Conservation (phyloP, 2,888 invertebrate genomes). For the Dryococelus australis region DNA sequence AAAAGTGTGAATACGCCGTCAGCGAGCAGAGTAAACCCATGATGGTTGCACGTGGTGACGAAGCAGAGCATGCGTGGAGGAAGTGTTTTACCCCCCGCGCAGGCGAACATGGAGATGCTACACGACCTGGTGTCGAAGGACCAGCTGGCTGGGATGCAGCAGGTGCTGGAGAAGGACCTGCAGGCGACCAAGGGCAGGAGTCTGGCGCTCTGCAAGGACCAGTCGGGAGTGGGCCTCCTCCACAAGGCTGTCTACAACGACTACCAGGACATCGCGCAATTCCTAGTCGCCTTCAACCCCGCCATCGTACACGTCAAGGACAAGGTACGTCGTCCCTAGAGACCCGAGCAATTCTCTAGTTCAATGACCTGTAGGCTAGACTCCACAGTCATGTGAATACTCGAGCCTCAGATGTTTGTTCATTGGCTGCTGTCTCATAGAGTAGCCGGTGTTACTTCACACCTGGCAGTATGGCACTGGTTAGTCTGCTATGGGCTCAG, state of each 20-base stretch:
- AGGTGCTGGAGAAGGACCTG: slow-evolving; percentile 48
- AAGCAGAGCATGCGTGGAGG: too few species aligned
- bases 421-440: too few species aligned
- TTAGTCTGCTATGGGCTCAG: too few species aligned
- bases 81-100: slow-evolving; percentile 28
- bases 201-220: slow-evolving; percentile 70
- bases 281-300: slow-evolving; percentile 74
- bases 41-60: too few species aligned
- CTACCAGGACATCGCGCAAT: slow-evolving; percentile 74
- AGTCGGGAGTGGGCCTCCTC: slow-evolving; percentile 74
- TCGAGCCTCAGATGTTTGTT: too few species aligned
- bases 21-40: too few species aligned
- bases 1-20: too few species aligned
- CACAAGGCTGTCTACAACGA: slow-evolving; percentile 84
- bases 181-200: slow-evolving; percentile 58
- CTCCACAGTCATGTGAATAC: too few species aligned
- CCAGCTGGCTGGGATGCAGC: slow-evolving; percentile 64
- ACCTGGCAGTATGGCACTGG: too few species aligned
- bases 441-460: too few species aligned
- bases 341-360: too few species aligned
- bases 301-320: slow-evolving; percentile 71
- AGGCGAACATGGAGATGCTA: slow-evolving; percentile 76
- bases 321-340: slow-evolving; percentile 65
- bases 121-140: slow-evolving; percentile 80
- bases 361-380: too few species aligned